A percentile compares a stretch with the other conserved stretches of the same genome.
phyloP scores from a whole-genome alignment of 1,140 invertebrate genomes.

The Papilio glaucus region DNA sequence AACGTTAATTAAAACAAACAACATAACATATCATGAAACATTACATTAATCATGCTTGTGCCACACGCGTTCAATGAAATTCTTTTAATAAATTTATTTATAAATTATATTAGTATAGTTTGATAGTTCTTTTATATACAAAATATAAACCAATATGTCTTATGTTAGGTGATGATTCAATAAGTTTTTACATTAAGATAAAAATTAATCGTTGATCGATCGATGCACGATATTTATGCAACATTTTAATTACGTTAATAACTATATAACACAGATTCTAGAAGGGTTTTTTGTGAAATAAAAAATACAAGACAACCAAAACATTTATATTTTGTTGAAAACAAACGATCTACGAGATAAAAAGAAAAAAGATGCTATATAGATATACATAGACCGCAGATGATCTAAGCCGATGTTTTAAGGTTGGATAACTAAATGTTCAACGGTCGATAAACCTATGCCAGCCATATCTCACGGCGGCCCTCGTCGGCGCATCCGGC shows the following conservation, averaged over 20 bases:
- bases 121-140: background rate
- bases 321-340: background rate
- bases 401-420: constrained; percentile 16
- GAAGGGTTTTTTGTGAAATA: background rate
- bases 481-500: constrained; percentile 1
- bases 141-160: background rate
- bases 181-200: constrained; percentile 2
- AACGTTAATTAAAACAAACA: background rate
- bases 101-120: background rate
- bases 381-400: background rate
- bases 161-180: constrained; percentile 16
- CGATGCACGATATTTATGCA: background rate
- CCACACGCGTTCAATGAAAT: background rate
- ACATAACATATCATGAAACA: background rate
- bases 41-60: background rate
- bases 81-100: background rate
- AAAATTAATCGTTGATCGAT: constrained; percentile 18
- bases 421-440: constrained; percentile 16
- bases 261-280: background rate
- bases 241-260: constrained; percentile 14
- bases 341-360: background rate
- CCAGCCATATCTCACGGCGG: constrained; percentile 5
- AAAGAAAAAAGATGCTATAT: constrained; percentile 3
- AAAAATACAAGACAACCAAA: background rate
- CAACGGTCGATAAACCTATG: constrained; percentile 11